Conservation (phyloP, 2,797 vertebrate genomes). For the Ambastaia sidthimunki region DNA sequence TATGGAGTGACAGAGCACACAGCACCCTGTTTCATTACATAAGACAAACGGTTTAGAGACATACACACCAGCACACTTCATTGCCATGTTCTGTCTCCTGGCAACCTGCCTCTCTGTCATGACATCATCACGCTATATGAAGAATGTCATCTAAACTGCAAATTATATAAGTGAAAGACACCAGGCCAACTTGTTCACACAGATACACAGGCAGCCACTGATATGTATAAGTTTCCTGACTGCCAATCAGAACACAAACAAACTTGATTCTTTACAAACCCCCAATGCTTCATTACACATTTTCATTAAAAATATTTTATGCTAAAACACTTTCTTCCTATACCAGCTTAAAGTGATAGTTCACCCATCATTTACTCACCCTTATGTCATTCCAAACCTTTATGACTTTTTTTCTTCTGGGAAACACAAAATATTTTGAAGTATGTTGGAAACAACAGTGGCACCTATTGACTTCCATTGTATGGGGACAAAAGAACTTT, state of each 20-base stretch:
- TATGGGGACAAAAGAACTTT: too few species aligned
- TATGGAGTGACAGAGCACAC: slow-evolving; percentile 19
- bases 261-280: neutral
- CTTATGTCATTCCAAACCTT: too few species aligned
- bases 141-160: slow-evolving; percentile 35
- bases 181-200: slow-evolving; percentile 9
- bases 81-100: slow-evolving; percentile 43
- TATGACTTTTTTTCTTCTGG: too few species aligned
- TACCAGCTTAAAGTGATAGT: too few species aligned
- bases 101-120: slow-evolving; percentile 45
- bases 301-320: neutral
- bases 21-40: slow-evolving; percentile 35
- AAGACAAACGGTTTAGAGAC: slow-evolving; percentile 18
- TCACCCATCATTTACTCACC: too few species aligned
- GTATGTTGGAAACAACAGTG: too few species aligned
- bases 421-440: too few species aligned
- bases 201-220: slow-evolving; percentile 12
- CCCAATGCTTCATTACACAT: neutral
- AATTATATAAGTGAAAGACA: slow-evolving; percentile 33
- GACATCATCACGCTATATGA: slow-evolving; percentile 30
- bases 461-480: too few species aligned
- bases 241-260: neutral
- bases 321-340: too few species aligned
- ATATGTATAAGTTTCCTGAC: neutral
- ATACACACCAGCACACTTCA: slow-evolving; percentile 21